Evolutionary conservation across 2,888 invertebrate species (phyloP).

Genomic region (Liposcelis brunnea): DNA sequence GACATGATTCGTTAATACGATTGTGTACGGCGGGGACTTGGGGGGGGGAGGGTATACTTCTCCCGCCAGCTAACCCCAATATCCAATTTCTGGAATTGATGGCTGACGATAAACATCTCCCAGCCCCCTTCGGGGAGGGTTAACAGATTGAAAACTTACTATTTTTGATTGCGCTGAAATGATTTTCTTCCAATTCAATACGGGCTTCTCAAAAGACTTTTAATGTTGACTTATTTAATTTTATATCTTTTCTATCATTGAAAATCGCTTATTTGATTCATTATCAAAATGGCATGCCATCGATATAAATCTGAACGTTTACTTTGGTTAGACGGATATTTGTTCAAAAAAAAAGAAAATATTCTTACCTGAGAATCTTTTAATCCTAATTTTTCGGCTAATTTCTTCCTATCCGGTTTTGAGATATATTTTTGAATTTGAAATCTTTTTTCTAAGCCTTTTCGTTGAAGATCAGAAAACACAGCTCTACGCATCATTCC

Average conservation of each 20-base stretch:
- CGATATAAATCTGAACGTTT: no score
- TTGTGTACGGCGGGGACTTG: no score
- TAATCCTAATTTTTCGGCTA: constrained; percentile 87
- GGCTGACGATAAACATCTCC: constrained; percentile 9
- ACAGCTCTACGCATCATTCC: constrained; percentile 97
- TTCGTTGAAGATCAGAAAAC: constrained; percentile 89
- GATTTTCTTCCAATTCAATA: no score
- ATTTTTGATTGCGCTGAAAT: not conserved
- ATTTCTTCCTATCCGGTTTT: constrained; percentile 92
- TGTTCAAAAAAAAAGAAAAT: no score
- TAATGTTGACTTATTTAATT: no score
- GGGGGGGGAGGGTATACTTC: not conserved
- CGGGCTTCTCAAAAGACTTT: no score
- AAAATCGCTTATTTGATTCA: no score
- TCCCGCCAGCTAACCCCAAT: not conserved
- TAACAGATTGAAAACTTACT: constrained; percentile 6
- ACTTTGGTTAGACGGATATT: no score
- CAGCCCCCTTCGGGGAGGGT: not conserved
- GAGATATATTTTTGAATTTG: constrained; percentile 97
- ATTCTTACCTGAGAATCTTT: constrained; percentile 90
- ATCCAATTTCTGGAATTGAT: constrained; percentile 16
- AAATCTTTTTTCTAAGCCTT: constrained; percentile 89
- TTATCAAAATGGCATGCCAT: no score
- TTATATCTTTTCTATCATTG: no score
- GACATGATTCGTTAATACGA: not conserved